Evolutionary conservation across 2,113 vertebrate genomes (phyloP), one percentile per base, ranked within the genome.

Genomic region (Symphodus melops): DNA sequence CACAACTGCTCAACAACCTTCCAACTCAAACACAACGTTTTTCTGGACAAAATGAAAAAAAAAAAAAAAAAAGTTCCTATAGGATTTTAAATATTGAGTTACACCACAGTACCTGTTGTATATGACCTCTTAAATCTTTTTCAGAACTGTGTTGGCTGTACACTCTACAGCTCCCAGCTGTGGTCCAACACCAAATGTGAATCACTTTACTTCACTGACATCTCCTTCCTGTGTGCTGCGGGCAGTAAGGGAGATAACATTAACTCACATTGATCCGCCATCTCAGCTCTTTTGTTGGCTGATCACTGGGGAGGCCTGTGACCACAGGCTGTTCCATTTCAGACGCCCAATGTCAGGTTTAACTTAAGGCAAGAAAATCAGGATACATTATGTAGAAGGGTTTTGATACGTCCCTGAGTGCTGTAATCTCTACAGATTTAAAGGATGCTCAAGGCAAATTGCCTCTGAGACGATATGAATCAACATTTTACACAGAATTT

Each of bases 191-290:
- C 58, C 82, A 68, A 74, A 81, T 83, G 67, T 71, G 68, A 82
- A 86, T 85, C 74, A 68, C 64, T 82, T 75, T 49, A 69, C 63
- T 57, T 82, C 58, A 10, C 42, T 76, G 78, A 74, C 83, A 59
- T 81, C 79, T 77, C 54, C 68, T 79, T 63, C 77, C 41, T 65
- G 72, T 48, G 72, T 58, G 68, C 79, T 82, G 52, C 65, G 69
- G 83, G 83, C 85, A 72, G 68, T 44, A 20, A 69, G 46, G 65
- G 60, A 83, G 86, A 91, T 90, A 92, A 89, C 74, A 48, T 75
- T 86, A 88, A 91, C 82, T 78, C 82, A 72, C 79, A 89, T 85
- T 81, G 88, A 92, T 91, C 83, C 70, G 66, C 77, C 52, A 60
- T 85, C 83, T 88, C 77, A 76, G 73, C 68, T 70, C 79, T 84